A percentile compares a stretch with the other conserved stretches of the same genome.
Conservation (phyloP, 2,113 vertebrate genomes). For the Colaptes auratus region DNA sequence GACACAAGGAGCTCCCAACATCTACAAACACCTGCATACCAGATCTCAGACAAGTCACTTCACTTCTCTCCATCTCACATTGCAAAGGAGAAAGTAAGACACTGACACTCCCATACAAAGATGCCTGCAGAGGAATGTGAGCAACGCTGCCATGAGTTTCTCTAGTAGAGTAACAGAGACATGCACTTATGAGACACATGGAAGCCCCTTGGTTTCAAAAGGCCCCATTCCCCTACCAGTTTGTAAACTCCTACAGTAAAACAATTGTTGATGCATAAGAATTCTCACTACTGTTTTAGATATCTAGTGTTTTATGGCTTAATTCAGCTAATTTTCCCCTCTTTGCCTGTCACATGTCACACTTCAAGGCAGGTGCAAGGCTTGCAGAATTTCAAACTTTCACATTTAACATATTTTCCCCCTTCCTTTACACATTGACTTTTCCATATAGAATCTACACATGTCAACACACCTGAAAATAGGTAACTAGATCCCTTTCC, state of each 20-base stretch:
- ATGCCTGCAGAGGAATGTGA: not conserved
- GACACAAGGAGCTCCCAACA: not conserved
- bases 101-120: not conserved
- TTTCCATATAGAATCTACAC: slow-evolving; percentile 31
- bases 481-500: slow-evolving; percentile 52
- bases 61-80: not conserved
- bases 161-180: not conserved
- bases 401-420: slow-evolving; percentile 5
- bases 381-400: slow-evolving; percentile 15
- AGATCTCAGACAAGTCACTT: not conserved
- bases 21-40: not conserved
- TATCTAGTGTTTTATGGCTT: not conserved
- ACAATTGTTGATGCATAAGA: not conserved
- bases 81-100: not conserved
- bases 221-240: accelerated
- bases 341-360: not conserved
- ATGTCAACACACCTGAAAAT: slow-evolving; percentile 44
- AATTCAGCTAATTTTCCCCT: not conserved
- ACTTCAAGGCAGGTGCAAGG: slow-evolving; percentile 23
- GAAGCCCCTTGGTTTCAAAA: not conserved
- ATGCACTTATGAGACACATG: accelerated
- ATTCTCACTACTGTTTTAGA: not conserved
- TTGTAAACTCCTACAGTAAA: not conserved
- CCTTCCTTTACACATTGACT: slow-evolving; percentile 10
- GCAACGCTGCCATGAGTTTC: accelerated